Evolutionary conservation across 2,888 invertebrate species (phyloP), one percentile per base, ranked within the genome.

Genomic region (Kuschelorhynchus macadamiae): DNA sequence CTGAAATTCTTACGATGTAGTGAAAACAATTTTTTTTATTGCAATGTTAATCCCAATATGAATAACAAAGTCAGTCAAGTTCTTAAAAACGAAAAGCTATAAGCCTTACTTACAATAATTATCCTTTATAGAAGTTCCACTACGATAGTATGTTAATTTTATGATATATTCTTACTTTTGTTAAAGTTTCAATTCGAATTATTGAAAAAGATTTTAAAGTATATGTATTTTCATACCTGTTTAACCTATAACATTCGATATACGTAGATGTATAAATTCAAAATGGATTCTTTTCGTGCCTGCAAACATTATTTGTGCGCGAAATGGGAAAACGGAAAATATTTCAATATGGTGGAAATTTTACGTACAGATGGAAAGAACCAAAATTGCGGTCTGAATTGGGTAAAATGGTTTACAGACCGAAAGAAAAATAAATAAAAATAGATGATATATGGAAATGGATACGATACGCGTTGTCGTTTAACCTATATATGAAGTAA

Each of bases 391-490:
- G 33, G 53, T 12, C 33, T 18, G 47, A 62, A 62, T 62, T 32
- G 46, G 39, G 55, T 46, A 21, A 36, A 50, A 55, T 21, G 44
- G 32, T 53, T 36, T 42, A 20, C 36, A 46, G 46, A 25, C 53
- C 20, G 55, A 44, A 62, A 55, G 32, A 33, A 36, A 46, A 62
- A 62, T 46, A 33, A 53, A 62, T 62, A 62, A 62, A 62, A 53
- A 44, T 41, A 33, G 39, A 41, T n/a, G 61, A 52, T 49, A 47
- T 39, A 47, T 36, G 21, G 36, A 47, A 61, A 61, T n/a, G n/a
- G n/a, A n/a, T n/a, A 61, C 42, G 39, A 52, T 52, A 61, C 52
- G 41, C 50, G 47, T 61, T 61, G 44, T 52, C 50, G 33, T 18
- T 50, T 50, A 32, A 33, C 33, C 50, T 18, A 18, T n/a, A 18